Conservation (phyloP, 2,113 vertebrate species). For the Macheiramphus alcinus region DNA sequence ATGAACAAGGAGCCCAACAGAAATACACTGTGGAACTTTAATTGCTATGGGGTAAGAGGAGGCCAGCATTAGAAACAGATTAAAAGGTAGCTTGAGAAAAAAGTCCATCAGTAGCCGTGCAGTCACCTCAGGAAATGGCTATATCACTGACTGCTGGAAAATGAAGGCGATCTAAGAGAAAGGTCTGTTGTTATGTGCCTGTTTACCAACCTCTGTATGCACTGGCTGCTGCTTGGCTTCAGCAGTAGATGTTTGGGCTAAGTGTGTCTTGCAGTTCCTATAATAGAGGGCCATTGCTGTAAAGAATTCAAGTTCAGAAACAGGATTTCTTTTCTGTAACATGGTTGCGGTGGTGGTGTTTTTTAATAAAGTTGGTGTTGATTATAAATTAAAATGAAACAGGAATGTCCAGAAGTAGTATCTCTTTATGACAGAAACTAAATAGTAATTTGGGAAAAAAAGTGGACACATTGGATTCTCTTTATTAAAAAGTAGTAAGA, state of each 20-base stretch:
- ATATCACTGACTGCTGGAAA: not conserved
- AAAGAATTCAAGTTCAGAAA: not conserved
- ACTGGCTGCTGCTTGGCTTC: not conserved
- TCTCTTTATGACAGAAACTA: not conserved
- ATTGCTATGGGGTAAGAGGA: not conserved
- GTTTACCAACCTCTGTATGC: not conserved
- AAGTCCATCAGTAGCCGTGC: not conserved
- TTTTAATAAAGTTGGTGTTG: not conserved
- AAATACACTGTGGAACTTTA: not conserved
- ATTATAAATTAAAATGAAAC: not conserved
- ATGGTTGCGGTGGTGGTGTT: accelerated
- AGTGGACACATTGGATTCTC: accelerated
- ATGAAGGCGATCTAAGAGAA: not conserved
- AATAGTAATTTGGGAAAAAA: not conserved
- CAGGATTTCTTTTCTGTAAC: not conserved
- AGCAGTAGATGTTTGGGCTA: not conserved
- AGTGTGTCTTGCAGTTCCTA: not conserved
- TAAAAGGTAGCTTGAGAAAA: not conserved
- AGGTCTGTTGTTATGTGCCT: not conserved
- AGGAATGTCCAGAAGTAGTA: not conserved
- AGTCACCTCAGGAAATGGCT: not conserved
- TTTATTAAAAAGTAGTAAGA: not conserved
- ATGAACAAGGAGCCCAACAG: not conserved
- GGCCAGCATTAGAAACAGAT: not conserved
- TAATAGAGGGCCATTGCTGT: not conserved